Percentiles rank a stretch among this genome's conserved stretches.
Evolutionary conservation across 2,888 invertebrate genomes (phyloP).

Genomic region (Notodonta dromedarius): DNA sequence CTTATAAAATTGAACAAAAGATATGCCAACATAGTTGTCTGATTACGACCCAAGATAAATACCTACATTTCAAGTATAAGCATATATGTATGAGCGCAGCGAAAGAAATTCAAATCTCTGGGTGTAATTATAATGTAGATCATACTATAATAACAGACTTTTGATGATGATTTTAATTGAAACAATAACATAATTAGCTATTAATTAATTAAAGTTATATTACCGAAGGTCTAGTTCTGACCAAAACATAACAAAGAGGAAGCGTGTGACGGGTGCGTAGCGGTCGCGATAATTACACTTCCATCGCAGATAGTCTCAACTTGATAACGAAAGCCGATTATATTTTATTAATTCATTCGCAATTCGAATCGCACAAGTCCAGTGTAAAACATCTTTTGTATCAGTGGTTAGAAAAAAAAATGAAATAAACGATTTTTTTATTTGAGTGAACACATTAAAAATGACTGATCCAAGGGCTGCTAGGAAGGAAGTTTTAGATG

Average conservation of each 20-base stretch:
- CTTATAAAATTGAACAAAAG: no score
- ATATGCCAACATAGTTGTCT: no score
- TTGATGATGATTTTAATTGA: background rate
- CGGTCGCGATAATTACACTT: slow-evolving; percentile 55
- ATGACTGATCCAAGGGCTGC: slow-evolving; percentile 55
- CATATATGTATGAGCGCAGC: no score
- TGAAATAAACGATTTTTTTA: slow-evolving; percentile 3
- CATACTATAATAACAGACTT: no score
- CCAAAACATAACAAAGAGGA: slow-evolving; percentile 28
- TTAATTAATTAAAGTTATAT: background rate
- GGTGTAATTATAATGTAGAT: no score
- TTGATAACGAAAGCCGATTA: slow-evolving; percentile 63
- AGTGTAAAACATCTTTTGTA: slow-evolving; percentile 36
- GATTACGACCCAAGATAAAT: no score
- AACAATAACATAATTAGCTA: background rate
- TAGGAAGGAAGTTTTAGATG: slow-evolving; percentile 59
- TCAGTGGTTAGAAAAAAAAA: slow-evolving; percentile 22
- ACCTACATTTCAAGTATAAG: no score
- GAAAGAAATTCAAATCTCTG: no score
- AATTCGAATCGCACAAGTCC: slow-evolving; percentile 61
- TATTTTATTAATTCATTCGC: slow-evolving; percentile 67
- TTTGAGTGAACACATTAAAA: slow-evolving; percentile 9
- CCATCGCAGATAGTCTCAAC: slow-evolving; percentile 51
- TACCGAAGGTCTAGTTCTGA: background rate
- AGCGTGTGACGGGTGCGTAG: slow-evolving; percentile 15